Conservation (phyloP, 2,888 invertebrate species). For the Timandra comae region DNA sequence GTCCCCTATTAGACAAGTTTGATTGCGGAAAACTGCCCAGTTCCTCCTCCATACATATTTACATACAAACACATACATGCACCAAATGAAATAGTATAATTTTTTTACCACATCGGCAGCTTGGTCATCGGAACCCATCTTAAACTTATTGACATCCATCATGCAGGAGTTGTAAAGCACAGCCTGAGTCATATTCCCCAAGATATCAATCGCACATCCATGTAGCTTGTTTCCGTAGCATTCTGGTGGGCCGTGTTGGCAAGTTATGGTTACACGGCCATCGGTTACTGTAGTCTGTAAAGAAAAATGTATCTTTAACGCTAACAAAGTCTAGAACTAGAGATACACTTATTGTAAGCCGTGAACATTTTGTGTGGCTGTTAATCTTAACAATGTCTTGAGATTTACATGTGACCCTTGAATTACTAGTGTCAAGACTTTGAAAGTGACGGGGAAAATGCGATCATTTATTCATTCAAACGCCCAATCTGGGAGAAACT, state of each 20-base stretch:
- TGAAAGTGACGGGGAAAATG: too few relatives aligned
- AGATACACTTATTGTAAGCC: too few relatives aligned
- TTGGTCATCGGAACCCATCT: slow-evolving; percentile 32
- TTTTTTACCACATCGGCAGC: slow-evolving; percentile 35
- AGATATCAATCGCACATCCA: slow-evolving; percentile 82
- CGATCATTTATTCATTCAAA: too few relatives aligned
- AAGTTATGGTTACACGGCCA: slow-evolving; percentile 67
- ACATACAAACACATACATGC: neutral
- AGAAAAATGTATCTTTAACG: too few relatives aligned
- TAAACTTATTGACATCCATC: slow-evolving; percentile 27
- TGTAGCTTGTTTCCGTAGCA: slow-evolving; percentile 89
- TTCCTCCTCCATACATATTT: neutral
- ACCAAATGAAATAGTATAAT: neutral
- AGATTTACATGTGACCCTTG: too few relatives aligned
- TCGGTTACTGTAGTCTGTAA: too few relatives aligned
- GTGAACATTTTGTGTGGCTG: too few relatives aligned
- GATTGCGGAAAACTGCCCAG: neutral
- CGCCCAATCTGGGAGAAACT: too few relatives aligned
- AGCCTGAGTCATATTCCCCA: slow-evolving; percentile 73
- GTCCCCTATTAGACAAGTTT: too few relatives aligned
- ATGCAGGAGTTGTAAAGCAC: slow-evolving; percentile 77
- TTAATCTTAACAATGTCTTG: too few relatives aligned
- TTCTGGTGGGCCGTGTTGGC: slow-evolving; percentile 85
- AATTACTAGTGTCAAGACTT: too few relatives aligned
- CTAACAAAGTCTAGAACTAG: slow-evolving; percentile 33